Base-by-base conservation (phyloP, 2,113 vertebrate genomes). In the Pseudonaja textilis region DNA sequence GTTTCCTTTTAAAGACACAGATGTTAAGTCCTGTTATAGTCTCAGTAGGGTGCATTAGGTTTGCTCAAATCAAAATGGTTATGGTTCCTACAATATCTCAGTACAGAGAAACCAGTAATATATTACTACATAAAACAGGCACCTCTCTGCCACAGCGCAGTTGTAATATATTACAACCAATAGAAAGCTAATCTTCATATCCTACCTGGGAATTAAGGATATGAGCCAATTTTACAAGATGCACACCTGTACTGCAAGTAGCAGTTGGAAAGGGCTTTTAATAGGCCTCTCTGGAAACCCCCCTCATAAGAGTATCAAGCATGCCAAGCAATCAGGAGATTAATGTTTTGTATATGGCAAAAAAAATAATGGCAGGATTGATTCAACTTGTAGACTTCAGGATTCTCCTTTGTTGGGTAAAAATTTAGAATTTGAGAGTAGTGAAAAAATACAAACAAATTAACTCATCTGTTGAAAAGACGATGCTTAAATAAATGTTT, bases 21-120 rank as follows among this genome's bases (percentile, higher is more conserved):
- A 93, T 87, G 85, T 87, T 90, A 88, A 93, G 54, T 90, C 25
- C 50, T 93, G 57, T 59, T 59, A 89, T 54, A 92, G 52, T 45
- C 50, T 90, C 55, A 29, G 34, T 52, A 69, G 85, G 47, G 55
- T 42, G 45, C 74, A 59, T 26, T 69, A 61, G n/a, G 56, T 89
- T 92, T 85, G 26, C 7, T 59, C 42, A 56, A 47, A 86, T 86
- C 88, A 52, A 52, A 93, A 29, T 42, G 18, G 61, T 52, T 52
- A 61, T 26, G 88, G 29, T 61, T n/a, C 39, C 45, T 61, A 34
- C 64, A 34, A 90, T 54, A 56, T 34, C 54, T 69, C 56, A 93
- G 55, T 3, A 90, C 22, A 69, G 57, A 86, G 54, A 50, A 57
- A 25, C 87, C 45, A 89, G 88, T 52, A 56, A 23, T 90, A 90